Evolutionary conservation across 2,797 vertebrate species (phyloP).

Genomic region (Pogonophryne albipinna): DNA sequence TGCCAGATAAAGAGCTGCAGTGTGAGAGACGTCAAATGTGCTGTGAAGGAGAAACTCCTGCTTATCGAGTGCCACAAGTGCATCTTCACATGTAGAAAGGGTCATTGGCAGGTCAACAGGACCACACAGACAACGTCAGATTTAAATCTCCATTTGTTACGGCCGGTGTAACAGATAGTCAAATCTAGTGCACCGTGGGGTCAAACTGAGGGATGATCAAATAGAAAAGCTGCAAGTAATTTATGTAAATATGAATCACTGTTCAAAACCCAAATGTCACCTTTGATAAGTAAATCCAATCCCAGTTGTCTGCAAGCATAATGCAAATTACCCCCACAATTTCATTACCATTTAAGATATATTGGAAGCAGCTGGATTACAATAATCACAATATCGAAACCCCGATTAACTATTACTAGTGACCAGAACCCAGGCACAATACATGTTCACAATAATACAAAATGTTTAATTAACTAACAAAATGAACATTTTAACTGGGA

Average conservation of each 20-base stretch:
- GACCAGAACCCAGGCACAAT: slow-evolving; percentile 3
- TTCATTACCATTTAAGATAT: slow-evolving; percentile 19
- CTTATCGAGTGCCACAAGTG: slow-evolving; percentile 13
- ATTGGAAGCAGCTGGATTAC: slow-evolving; percentile 7
- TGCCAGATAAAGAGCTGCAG: slow-evolving; percentile 8
- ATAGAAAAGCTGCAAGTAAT: slow-evolving; percentile 30
- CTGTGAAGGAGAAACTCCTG: not conserved
- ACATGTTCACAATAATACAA: slow-evolving; percentile 11
- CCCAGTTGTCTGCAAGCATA: slow-evolving; percentile 24
- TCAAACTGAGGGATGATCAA: slow-evolving; percentile 35
- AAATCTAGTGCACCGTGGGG: slow-evolving; percentile 14
- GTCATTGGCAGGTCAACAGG: slow-evolving; percentile 46
- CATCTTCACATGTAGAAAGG: slow-evolving; percentile 16
- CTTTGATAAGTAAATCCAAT: slow-evolving; percentile 41
- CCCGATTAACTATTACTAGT: slow-evolving; percentile 18
- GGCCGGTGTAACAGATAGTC: not conserved
- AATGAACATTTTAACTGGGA: not conserved
- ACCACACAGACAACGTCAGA: slow-evolving; percentile 24
- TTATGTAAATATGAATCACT: slow-evolving; percentile 44
- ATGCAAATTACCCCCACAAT: not conserved
- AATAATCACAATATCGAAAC: slow-evolving; percentile 19
- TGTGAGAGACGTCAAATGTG: slow-evolving; percentile 7
- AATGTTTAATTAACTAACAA: not conserved
- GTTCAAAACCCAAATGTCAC: slow-evolving; percentile 45
- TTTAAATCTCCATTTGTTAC: not conserved